These are phyloP conservation scores for Agrenia bidenticulata DNA, from an alignment of 2,888 invertebrate species.

Conservation along the genomic window DNA sequence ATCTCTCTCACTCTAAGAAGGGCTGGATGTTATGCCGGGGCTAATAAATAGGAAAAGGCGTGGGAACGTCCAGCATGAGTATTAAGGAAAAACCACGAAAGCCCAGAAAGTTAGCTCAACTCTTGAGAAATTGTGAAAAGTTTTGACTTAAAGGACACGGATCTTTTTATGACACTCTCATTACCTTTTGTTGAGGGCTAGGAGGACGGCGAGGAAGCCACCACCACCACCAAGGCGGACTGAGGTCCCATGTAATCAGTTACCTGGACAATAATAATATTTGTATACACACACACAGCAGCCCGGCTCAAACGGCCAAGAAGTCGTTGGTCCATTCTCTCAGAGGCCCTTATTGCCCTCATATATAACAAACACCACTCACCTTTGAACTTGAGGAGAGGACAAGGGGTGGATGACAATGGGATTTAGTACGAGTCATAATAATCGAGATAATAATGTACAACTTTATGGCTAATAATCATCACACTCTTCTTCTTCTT, in stretches of 20 bases:
- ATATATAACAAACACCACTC: neutral
- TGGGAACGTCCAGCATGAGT: conserved; percentile 43
- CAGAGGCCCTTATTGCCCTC: neutral
- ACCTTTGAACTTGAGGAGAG: conserved; percentile 17
- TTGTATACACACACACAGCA: no score
- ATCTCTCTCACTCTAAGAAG: neutral
- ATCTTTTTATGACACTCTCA: conserved; percentile 51
- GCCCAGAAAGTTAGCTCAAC: neutral
- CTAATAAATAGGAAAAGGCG: conserved; percentile 47
- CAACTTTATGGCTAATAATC: conserved; percentile 18
- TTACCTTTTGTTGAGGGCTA: neutral
- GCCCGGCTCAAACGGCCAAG: no score
- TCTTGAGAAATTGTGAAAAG: neutral
- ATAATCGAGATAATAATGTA: conserved; percentile 10
- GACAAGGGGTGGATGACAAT: neutral
- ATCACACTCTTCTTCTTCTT: neutral
- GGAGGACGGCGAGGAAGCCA: no score
- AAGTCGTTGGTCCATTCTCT: no score
- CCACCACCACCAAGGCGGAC: no score
- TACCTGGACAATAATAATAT: no score
- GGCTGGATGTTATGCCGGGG: conserved; percentile 34
- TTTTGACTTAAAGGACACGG: conserved; percentile 10
- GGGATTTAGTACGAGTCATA: conserved; percentile 2
- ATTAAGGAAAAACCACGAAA: conserved; percentile 12
- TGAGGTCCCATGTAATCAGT: no score